Evolutionary conservation across 2,888 invertebrate species (phyloP), one percentile per base, ranked within the genome.

Genomic region (Blastobasis lacticolella): DNA sequence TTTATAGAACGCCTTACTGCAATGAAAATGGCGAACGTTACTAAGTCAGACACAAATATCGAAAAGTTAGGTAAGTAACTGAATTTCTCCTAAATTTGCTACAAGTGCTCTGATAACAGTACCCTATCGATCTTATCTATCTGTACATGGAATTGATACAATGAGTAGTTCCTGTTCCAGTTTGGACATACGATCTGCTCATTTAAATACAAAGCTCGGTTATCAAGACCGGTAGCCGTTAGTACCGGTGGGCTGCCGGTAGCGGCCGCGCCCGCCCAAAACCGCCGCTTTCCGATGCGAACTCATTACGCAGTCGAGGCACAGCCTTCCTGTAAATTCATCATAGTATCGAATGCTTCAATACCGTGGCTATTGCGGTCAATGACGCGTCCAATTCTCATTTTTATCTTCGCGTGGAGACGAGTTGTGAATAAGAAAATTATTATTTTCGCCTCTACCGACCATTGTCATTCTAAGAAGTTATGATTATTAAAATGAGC

Each of bases 161-260:
- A 23, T 23, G 23, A 23, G 23, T 23, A 23, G 77, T 81, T 82
- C 83, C 82, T 74, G 78, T 78, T 81, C 23, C 23, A 23, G 23
- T 23, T 23, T 23, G 53, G 50, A 48, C 46, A 45, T 51, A 66
- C 67, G 66, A 66, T 72, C 62, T 67, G 69, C 66, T 73, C 52
- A 81, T 83, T 82, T 79, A 70, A 78, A 83, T 82, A 77, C 82
- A 82, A 81, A 77, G 73, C 56, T 62, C 50, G 58, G 62, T 55
- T 58, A 55, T 65, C 59, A 67, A 67, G 54, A 68, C 72, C 72
- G 69, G 73, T 72, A 71, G 71, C 62, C 49, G 55, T 55, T 46
- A 56, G 60, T 58, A 38, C 10, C 23, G 45, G n/a, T 37, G 43
- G n/a, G n/a, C 43, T 38, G 7, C 40, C 47, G 47, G 37, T 37